A percentile compares a stretch with the other conserved stretches of the same genome.
Conservation (phyloP, 2,797 vertebrate genomes). For the Channa striata region DNA sequence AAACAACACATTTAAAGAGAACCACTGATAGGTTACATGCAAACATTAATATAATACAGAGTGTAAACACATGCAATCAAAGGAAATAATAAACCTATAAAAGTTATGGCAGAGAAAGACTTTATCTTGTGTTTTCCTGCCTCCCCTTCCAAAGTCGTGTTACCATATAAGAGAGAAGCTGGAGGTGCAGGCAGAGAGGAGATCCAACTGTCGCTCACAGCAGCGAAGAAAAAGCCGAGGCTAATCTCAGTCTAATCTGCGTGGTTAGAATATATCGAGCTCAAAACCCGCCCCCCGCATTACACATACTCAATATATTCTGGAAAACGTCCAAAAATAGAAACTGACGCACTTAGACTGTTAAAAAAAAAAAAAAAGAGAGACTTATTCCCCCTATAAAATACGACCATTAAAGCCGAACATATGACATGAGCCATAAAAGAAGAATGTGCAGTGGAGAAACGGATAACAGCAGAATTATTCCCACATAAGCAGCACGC, state of each 20-base stretch:
- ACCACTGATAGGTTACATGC: no score
- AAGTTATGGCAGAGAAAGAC: no score
- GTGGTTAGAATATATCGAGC: neutral
- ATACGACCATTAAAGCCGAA: constrained; percentile 54
- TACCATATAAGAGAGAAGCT: neutral
- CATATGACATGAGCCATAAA: constrained; percentile 63
- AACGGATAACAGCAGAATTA: constrained; percentile 56
- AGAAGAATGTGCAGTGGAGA: constrained; percentile 41
- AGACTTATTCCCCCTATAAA: constrained; percentile 66
- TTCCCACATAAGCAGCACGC: constrained; percentile 36
- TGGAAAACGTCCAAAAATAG: constrained; percentile 51
- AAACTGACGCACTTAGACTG: constrained; percentile 31
- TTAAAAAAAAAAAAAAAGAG: no score
- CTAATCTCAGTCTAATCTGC: neutral
- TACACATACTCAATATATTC: constrained; percentile 28
- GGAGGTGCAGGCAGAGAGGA: neutral
- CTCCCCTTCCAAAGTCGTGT: neutral
- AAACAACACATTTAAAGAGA: no score
- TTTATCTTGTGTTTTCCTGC: neutral
- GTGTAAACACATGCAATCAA: no score
- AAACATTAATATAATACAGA: no score
- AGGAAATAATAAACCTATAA: no score
- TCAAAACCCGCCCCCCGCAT: neutral
- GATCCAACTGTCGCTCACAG: neutral
- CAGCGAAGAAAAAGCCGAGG: neutral